phyloP scores from a whole-genome alignment of 2,888 invertebrate genomes.

The Orthonevra nobilis region DNA sequence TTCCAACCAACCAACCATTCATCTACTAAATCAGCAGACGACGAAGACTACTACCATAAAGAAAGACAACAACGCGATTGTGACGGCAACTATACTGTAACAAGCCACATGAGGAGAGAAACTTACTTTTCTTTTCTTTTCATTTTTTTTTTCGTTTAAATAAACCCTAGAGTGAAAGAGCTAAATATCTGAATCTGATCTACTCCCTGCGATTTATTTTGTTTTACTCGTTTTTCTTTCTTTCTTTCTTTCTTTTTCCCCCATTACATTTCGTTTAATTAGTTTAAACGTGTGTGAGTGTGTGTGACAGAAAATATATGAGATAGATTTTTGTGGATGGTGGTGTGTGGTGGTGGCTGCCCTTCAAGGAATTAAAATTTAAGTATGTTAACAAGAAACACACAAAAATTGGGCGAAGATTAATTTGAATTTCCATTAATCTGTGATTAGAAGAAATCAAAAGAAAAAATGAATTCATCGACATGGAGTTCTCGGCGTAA shows the following conservation, averaged over 20 bases:
- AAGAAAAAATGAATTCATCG: too few relatives aligned
- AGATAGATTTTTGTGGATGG: constrained; percentile 1
- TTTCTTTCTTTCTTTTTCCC: too few relatives aligned
- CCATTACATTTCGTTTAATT: too few relatives aligned
- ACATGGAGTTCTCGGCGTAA: too few relatives aligned
- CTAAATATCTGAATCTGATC: constrained; percentile 14
- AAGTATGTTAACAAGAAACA: too few relatives aligned
- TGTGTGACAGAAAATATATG: constrained; percentile 5
- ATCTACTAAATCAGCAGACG: constrained; percentile 54
- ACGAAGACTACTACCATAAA: constrained; percentile 51
- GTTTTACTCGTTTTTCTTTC: constrained; percentile 29
- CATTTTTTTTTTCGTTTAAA: too few relatives aligned
- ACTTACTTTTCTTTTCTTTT: too few relatives aligned
- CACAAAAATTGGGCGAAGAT: too few relatives aligned
- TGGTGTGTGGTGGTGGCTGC: constrained; percentile 15
- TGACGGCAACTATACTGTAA: constrained; percentile 48
- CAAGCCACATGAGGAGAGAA: constrained; percentile 32
- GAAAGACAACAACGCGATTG: constrained; percentile 48
- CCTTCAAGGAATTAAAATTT: too few relatives aligned
- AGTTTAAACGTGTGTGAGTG: constrained; percentile 34
- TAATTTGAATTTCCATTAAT: too few relatives aligned
- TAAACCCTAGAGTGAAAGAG: constrained; percentile 44
- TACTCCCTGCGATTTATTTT: constrained; percentile 16
- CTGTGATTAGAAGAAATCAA: too few relatives aligned
- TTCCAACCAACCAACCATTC: constrained; percentile 17